Percentiles rank a stretch among this genome's conserved stretches.
These are phyloP conservation scores for Spatulosminthurus flaviceps DNA, from an alignment of 2,888 invertebrate genomes.

Conservation along the genomic window DNA sequence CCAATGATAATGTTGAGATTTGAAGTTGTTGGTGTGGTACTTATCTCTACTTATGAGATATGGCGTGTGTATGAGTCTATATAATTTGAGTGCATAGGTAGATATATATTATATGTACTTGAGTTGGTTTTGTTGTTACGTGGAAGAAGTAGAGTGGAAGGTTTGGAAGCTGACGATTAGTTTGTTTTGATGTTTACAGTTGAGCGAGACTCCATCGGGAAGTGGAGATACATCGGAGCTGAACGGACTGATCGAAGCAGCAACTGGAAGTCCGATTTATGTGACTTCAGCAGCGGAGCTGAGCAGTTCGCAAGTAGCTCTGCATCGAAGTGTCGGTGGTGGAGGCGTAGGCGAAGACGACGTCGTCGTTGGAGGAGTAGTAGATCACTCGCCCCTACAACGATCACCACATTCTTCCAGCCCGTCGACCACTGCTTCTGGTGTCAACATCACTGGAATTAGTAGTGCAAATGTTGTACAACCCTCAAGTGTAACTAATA, in stretches of 20 bases:
- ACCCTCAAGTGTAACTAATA: conserved; percentile 2
- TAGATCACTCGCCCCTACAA: conserved; percentile 36
- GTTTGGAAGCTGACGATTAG: not conserved
- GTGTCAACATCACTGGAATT: conserved; percentile 15
- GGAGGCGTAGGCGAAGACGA: conserved; percentile 43
- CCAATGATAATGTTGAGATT: conserved; percentile 1
- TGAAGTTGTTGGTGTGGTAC: too few species aligned
- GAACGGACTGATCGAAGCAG: conserved; percentile 82
- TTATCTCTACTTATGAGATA: too few species aligned
- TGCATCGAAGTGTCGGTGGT: conserved; percentile 53
- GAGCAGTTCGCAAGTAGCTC: conserved; percentile 62
- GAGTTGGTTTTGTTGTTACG: too few species aligned
- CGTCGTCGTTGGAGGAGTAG: conserved; percentile 5
- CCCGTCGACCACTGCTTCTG: conserved; percentile 66
- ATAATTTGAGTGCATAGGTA: too few species aligned
- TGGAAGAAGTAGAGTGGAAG: not conserved
- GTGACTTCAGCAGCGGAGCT: conserved; percentile 74
- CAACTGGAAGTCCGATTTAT: conserved; percentile 76
- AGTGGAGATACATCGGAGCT: conserved; percentile 69
- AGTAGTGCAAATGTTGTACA: conserved; percentile 32
- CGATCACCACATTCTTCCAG: conserved; percentile 68
- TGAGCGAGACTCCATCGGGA: conserved; percentile 72
- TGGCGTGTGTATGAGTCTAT: too few species aligned
- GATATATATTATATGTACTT: too few species aligned
- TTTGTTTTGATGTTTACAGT: conserved; percentile 66